Evolutionary conservation across 2,888 invertebrate genomes (phyloP).

Genomic region (Nomada ruficornis): DNA sequence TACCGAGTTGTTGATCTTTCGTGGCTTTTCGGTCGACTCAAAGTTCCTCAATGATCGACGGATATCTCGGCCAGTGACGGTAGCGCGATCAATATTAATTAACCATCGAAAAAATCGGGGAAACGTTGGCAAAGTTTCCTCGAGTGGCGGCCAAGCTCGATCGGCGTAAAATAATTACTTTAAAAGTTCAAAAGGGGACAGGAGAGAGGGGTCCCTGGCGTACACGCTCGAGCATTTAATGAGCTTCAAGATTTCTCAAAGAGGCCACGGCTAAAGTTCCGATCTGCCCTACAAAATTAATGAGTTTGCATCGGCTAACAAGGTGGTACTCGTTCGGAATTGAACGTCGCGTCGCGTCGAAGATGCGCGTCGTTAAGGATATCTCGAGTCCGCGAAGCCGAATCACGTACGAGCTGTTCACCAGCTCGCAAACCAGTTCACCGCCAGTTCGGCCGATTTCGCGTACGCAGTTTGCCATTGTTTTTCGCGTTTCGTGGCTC

Average conservation of each 20-base stretch:
- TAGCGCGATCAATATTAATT: not conserved
- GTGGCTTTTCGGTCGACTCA: too few relatives aligned
- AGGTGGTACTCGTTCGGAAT: conserved; percentile 60
- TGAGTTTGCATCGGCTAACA: conserved; percentile 64
- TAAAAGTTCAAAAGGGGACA: conserved; percentile 58
- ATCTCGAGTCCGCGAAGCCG: not conserved
- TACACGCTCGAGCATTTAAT: conserved; percentile 67
- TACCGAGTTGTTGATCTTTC: too few relatives aligned
- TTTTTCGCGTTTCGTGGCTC: too few relatives aligned
- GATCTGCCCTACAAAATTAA: conserved; percentile 61
- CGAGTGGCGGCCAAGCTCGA: conserved; percentile 22
- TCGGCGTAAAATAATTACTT: conserved; percentile 56
- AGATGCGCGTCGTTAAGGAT: conserved; percentile 29
- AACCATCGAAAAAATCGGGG: not conserved
- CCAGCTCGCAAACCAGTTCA: not conserved
- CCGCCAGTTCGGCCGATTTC: conserved; percentile 12
- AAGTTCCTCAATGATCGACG: not conserved
- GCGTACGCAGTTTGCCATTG: too few relatives aligned
- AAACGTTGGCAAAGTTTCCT: not conserved
- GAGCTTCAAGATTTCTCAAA: conserved; percentile 61
- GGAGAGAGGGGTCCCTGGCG: conserved; percentile 23
- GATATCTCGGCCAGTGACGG: not conserved
- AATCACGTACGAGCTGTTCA: conserved; percentile 31
- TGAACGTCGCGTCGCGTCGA: conserved; percentile 50
- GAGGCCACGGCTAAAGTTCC: conserved; percentile 55